These are phyloP conservation scores for Trachymyrmex cornetzi DNA, from an alignment of 1,140 invertebrate genomes.

Conservation along the genomic window DNA sequence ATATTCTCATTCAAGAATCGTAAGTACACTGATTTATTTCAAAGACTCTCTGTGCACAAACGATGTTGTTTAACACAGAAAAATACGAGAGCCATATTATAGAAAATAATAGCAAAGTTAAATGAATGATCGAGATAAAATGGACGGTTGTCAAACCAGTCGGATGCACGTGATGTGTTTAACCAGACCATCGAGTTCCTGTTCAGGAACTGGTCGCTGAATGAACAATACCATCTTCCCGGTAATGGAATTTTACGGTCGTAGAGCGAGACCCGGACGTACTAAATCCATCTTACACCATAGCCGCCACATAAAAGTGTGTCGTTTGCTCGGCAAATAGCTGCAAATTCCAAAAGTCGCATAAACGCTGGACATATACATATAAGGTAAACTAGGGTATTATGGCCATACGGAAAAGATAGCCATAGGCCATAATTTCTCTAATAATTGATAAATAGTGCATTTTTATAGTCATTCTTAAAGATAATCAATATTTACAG, in stretches of 20 bases:
- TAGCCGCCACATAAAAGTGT: not conserved
- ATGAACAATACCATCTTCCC: conserved; percentile 29
- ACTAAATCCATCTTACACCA: conserved; percentile 26
- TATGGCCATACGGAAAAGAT: too few relatives aligned
- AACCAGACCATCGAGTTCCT: conserved; percentile 33
- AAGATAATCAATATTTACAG: too few relatives aligned
- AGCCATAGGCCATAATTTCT: too few relatives aligned
- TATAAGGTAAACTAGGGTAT: too few relatives aligned
- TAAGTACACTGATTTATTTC: not conserved
- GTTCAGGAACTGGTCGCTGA: conserved; percentile 27
- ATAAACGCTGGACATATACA: not conserved
- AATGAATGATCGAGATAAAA: conserved; percentile 55
- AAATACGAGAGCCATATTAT: not conserved
- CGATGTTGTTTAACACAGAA: not conserved
- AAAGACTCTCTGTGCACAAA: not conserved
- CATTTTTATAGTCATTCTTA: too few relatives aligned
- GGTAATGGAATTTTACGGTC: conserved; percentile 54
- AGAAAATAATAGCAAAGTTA: conserved; percentile 31
- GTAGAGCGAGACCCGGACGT: conserved; percentile 29
- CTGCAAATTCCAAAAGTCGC: conserved; percentile 8
- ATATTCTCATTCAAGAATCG: not conserved
- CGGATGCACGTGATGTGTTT: conserved; percentile 1
- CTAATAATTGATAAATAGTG: too few relatives aligned
- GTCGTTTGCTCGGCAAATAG: conserved; percentile 15
- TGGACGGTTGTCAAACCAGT: not conserved